These are phyloP conservation scores for Papilio polyxenes DNA, from an alignment of 1,140 invertebrate genomes.

Conservation along the genomic window DNA sequence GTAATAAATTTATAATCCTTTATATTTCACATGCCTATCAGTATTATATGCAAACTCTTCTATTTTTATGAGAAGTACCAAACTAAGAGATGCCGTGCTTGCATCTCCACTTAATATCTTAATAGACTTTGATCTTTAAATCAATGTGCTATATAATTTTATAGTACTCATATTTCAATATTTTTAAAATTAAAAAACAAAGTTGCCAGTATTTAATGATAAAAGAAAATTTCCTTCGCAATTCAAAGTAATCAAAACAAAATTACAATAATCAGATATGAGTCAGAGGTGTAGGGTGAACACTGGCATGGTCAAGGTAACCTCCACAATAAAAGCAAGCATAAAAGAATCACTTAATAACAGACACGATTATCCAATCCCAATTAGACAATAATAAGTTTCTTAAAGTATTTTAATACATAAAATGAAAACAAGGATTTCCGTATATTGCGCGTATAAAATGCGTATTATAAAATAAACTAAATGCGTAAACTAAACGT, in stretches of 20 bases:
- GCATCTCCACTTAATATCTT: too few species aligned
- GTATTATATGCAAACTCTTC: too few species aligned
- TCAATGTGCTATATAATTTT: background rate
- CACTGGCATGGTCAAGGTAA: conserved; percentile 35
- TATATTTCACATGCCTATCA: background rate
- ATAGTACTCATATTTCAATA: too few species aligned
- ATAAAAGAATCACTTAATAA: conserved; percentile 34
- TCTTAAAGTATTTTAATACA: conserved; percentile 1
- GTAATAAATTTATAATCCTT: background rate
- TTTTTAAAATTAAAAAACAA: background rate
- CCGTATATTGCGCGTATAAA: conserved; percentile 10
- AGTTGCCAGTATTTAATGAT: background rate
- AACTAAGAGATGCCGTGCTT: too few species aligned
- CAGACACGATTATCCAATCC: conserved; percentile 14
- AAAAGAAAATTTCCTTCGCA: conserved; percentile 29
- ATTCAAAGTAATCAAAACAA: conserved; percentile 29
- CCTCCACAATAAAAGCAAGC: conserved; percentile 8
- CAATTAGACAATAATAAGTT: conserved; percentile 23
- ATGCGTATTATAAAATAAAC: too few species aligned
- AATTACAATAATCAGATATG: conserved; percentile 37
- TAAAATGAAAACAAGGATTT: conserved; percentile 10
- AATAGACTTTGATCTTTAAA: too few species aligned
- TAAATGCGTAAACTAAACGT: too few species aligned
- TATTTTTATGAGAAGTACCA: too few species aligned
- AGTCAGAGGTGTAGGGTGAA: conserved; percentile 35